These are phyloP conservation scores for Ceratina australensis DNA, from an alignment of 1,140 invertebrate genomes.

Conservation along the genomic window DNA sequence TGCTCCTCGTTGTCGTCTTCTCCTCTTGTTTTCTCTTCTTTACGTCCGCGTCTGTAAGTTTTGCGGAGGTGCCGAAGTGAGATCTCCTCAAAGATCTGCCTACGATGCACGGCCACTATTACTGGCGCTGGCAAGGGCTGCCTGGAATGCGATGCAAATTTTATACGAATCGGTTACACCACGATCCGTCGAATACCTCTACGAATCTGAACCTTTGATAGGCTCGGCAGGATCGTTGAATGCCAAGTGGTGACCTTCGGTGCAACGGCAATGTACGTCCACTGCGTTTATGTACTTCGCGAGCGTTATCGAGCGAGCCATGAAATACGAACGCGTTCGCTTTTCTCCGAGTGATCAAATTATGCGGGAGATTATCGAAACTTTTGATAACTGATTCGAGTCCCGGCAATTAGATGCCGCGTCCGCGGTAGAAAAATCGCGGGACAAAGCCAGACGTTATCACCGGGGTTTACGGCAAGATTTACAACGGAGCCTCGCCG, in stretches of 20 bases:
- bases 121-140: conserved; percentile 28
- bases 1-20: background rate
- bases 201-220: conserved; percentile 35
- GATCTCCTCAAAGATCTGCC: conserved; percentile 41
- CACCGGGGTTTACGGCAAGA: background rate
- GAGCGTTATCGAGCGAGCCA: background rate
- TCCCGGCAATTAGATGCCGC: too few relatives aligned
- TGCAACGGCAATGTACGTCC: background rate
- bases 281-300: conserved; percentile 7
- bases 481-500: background rate
- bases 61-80: conserved; percentile 50
- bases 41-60: conserved; percentile 32
- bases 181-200: conserved; percentile 27
- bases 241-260: conserved; percentile 45
- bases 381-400: too few relatives aligned
- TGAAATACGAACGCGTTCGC: background rate
- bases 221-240: conserved; percentile 30
- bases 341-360: background rate
- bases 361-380: too few relatives aligned
- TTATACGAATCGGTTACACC: conserved; percentile 56
- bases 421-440: background rate
- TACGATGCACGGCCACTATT: conserved; percentile 44
- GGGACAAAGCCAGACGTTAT: background rate
- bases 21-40: conserved; percentile 8
- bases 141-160: conserved; percentile 60